Percentiles rank a stretch among this genome's conserved stretches.
These are phyloP conservation scores for Acheta domesticus DNA, from an alignment of 2,888 invertebrate genomes.

Conservation along the genomic window DNA sequence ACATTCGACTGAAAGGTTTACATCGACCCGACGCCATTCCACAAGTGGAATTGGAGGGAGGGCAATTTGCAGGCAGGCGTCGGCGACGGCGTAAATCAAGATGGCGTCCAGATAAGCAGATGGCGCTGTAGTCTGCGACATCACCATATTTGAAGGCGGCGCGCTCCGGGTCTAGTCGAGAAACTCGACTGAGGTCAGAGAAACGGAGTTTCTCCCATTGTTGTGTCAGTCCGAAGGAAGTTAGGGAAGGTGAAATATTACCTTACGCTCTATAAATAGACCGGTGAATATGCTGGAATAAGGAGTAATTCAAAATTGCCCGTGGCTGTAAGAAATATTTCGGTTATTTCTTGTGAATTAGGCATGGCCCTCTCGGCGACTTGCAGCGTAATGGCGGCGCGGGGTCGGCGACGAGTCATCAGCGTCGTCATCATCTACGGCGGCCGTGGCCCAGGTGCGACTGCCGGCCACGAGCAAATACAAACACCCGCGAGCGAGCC, in stretches of 20 bases:
- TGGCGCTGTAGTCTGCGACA: not conserved
- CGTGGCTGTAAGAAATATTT: conserved; percentile 5
- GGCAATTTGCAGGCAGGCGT: not conserved
- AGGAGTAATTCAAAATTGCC: not conserved
- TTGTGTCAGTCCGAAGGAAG: not conserved
- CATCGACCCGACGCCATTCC: too few relatives aligned
- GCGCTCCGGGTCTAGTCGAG: not conserved
- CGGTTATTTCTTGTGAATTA: conserved; percentile 7
- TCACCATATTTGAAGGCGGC: not conserved
- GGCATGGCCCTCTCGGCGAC: conserved; percentile 1
- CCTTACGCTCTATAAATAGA: not conserved
- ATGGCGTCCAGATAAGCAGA: not conserved
- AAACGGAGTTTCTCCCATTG: not conserved
- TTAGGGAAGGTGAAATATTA: not conserved
- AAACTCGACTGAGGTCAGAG: not conserved
- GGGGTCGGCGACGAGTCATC: not conserved
- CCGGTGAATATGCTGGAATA: not conserved
- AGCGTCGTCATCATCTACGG: not conserved
- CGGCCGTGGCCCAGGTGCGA: not conserved
- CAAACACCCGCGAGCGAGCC: not conserved
- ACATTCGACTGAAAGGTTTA: too few relatives aligned
- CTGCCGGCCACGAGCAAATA: not conserved
- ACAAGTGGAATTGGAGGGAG: not conserved
- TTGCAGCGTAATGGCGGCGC: not conserved
- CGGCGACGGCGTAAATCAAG: not conserved